A percentile compares a stretch with the other conserved stretches of the same genome.
These are phyloP conservation scores for Euura lappo DNA, from an alignment of 1,140 invertebrate species.

Conservation along the genomic window DNA sequence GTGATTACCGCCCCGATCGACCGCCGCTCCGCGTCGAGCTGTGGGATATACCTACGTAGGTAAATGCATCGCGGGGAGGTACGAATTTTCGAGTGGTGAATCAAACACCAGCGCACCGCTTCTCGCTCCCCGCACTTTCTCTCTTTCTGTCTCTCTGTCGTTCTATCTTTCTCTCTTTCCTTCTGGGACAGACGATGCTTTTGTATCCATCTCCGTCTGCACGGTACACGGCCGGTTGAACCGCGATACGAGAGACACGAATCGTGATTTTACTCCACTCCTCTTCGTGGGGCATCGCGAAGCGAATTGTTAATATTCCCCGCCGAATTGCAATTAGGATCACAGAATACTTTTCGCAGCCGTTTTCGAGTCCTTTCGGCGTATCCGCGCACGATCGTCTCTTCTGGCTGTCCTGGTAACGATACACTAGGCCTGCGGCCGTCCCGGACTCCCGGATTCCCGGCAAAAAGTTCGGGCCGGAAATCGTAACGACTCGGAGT, in stretches of 20 bases:
- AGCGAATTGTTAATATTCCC: neutral
- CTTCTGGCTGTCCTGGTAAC: neutral
- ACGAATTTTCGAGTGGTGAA: conserved; percentile 19
- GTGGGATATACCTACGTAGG: too few species aligned
- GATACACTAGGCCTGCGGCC: too few species aligned
- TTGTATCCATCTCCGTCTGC: neutral
- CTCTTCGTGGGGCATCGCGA: neutral
- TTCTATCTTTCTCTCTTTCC: neutral
- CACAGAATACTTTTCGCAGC: neutral
- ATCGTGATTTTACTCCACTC: neutral
- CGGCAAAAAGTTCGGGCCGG: conserved; percentile 1
- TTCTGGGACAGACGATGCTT: neutral
- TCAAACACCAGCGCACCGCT: conserved; percentile 12
- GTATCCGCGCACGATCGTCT: neutral
- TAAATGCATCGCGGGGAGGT: conserved; percentile 10
- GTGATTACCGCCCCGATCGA: neutral
- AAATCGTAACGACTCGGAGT: neutral
- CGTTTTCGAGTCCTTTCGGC: too few species aligned
- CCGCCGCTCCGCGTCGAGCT: neutral
- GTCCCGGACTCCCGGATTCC: neutral
- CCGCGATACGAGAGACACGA: neutral
- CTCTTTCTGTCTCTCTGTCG: conserved; percentile 11
- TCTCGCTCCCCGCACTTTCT: conserved; percentile 21
- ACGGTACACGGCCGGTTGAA: neutral
- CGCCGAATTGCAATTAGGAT: conserved; percentile 2